Base-by-base conservation (phyloP, 2,113 vertebrate species). In the Odontesthes bonariensis region DNA sequence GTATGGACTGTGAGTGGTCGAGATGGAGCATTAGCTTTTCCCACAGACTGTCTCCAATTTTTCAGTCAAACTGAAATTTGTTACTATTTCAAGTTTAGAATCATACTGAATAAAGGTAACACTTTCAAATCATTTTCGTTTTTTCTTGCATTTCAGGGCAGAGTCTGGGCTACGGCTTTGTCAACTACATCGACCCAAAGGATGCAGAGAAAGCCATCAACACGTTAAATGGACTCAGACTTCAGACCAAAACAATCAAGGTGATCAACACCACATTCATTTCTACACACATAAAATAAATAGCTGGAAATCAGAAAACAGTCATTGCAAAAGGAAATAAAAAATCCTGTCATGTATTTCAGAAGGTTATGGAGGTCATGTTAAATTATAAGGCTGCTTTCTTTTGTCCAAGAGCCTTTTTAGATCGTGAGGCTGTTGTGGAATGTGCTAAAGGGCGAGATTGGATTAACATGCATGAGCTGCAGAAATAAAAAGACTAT, bases 121-220 rank as follows among this genome's bases (percentile, higher is more conserved):
- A 47, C 70, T 56, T 68, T 58, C 55, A 75, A 67, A 32, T 66
- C 19, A 61, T 78, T 69, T 69, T 38, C 10, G 23, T 16, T 77
- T 17, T 42, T 27, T 83, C 44, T 87, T 47, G 0, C 27, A 47
- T 87, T 89, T 75, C 95, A 99, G 98, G 98, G 86, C 98, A 99
- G 94, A 99, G 98, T 94, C 96, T 99, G 94, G 98, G 98, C 79
- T 99, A 99, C 88, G 98, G 98, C 92, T 99, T 99, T 89, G 98
- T 99, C 94, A 99, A 99, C 95, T 99, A 99, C 94, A 98, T 99
- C 89, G 98, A 99, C 92, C 97, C 98, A 96, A 99, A 99, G 96
- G 98, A 99, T 93, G 98, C 98, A 95, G 98, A 99, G 96, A 99
- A 99, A 98, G 98, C 98, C 96, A 99, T 99, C 96, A 99, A 99